A percentile compares a stretch with the other conserved stretches of the same genome.
phyloP scores from a whole-genome alignment of 1,140 invertebrate species.

The Heliconius hewitsoni region DNA sequence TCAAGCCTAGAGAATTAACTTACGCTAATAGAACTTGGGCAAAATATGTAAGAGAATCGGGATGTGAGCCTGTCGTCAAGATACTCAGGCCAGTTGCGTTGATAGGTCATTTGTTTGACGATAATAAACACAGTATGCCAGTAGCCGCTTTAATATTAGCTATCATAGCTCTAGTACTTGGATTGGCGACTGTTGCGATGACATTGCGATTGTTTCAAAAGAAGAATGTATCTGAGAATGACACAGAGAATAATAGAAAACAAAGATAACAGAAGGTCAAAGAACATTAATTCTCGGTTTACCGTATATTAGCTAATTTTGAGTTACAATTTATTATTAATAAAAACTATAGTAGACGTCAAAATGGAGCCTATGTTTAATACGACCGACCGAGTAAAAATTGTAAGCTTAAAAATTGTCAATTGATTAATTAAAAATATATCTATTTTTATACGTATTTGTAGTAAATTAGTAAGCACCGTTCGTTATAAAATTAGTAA shows the following conservation, averaged over 20 bases:
- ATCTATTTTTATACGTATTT: slow-evolving; percentile 1
- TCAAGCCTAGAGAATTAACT: slow-evolving; percentile 81
- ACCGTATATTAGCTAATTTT: background rate
- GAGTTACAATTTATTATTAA: background rate
- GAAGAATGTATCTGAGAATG: slow-evolving; percentile 41
- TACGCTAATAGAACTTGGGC: slow-evolving; percentile 86
- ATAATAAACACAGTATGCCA: slow-evolving; percentile 40
- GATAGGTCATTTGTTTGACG: slow-evolving; percentile 51
- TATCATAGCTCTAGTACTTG: slow-evolving; percentile 54
- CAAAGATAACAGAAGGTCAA: slow-evolving; percentile 51
- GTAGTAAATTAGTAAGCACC: background rate
- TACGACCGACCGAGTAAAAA: no score
- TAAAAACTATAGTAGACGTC: background rate
- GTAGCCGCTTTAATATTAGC: slow-evolving; percentile 49
- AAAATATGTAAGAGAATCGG: slow-evolving; percentile 86
- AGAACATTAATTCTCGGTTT: background rate
- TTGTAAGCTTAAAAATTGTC: no score
- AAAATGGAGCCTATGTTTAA: background rate
- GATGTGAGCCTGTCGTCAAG: slow-evolving; percentile 82
- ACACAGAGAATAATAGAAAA: slow-evolving; percentile 63
- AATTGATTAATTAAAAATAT: background rate
- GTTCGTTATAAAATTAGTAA: background rate
- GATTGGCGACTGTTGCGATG: slow-evolving; percentile 59
- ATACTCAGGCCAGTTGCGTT: slow-evolving; percentile 73
- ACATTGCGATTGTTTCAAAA: slow-evolving; percentile 60